These are phyloP conservation scores for Drosophila mulleri DNA, from an alignment of 2,888 invertebrate genomes.

Conservation along the genomic window DNA sequence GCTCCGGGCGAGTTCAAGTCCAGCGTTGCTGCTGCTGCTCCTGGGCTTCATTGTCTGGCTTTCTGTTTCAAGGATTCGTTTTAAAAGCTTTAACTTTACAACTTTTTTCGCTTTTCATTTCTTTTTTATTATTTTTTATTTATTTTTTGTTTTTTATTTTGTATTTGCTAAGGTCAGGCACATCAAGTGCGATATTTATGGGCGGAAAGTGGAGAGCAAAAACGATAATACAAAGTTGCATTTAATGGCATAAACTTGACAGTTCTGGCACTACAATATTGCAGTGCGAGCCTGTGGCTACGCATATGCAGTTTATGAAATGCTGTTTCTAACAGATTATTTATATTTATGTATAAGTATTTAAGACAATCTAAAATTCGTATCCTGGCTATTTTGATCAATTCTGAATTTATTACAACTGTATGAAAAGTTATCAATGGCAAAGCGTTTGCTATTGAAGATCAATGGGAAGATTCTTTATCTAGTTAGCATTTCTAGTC, in stretches of 20 bases:
- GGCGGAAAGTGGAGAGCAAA: not conserved
- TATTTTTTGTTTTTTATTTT: not conserved
- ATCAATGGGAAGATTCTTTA: too few relatives aligned
- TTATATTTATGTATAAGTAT: not conserved
- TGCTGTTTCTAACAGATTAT: not conserved
- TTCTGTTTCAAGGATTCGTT: slow-evolving; percentile 53
- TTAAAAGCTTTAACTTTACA: slow-evolving; percentile 57
- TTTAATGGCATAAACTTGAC: slow-evolving; percentile 18
- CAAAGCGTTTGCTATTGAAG: too few relatives aligned
- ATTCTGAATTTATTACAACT: too few relatives aligned
- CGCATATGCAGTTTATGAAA: not conserved
- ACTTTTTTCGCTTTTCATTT: slow-evolving; percentile 25
- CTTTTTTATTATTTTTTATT: slow-evolving; percentile 22
- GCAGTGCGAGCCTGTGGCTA: too few relatives aligned
- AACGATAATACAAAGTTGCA: slow-evolving; percentile 35
- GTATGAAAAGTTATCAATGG: too few relatives aligned
- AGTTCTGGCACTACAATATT: slow-evolving; percentile 2
- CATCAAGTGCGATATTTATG: slow-evolving; percentile 48
- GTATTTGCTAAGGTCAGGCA: slow-evolving; percentile 45
- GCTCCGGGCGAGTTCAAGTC: slow-evolving; percentile 29
- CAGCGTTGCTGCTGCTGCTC: slow-evolving; percentile 13
- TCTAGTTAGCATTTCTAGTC: too few relatives aligned
- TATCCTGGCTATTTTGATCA: not conserved
- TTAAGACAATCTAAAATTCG: not conserved
- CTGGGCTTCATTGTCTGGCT: slow-evolving; percentile 38